Evolutionary conservation across 2,113 vertebrate genomes (phyloP).

Genomic region (Eptesicus fuscus): DNA sequence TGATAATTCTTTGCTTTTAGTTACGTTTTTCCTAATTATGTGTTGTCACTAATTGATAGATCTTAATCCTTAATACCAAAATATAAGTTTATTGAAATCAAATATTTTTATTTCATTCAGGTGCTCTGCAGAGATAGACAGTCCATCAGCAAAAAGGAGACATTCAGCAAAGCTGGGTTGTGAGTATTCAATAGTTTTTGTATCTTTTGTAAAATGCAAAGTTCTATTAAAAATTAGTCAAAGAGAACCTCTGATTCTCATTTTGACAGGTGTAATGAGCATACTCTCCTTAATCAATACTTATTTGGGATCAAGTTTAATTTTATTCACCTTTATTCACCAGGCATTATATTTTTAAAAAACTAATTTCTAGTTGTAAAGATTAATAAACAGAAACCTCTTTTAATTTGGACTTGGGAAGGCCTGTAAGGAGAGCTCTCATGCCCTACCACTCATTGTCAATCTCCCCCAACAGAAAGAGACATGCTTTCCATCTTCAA

Average conservation of each 20-base stretch:
- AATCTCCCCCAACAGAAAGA: background rate
- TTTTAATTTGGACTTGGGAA: background rate
- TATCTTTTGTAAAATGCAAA: conserved; percentile 13
- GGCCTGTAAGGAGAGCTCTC: background rate
- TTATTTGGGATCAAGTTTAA: background rate
- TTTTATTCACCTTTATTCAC: background rate
- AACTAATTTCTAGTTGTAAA: background rate
- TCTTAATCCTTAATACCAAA: conserved; percentile 41
- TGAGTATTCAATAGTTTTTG: background rate
- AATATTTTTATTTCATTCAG: conserved; percentile 35
- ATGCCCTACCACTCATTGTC: background rate
- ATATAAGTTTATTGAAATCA: background rate
- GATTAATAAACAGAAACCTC: background rate
- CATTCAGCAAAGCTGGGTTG: conserved; percentile 2
- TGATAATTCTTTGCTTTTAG: conserved; percentile 5
- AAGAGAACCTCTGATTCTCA: conserved; percentile 9
- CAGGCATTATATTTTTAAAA: background rate
- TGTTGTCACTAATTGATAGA: conserved; percentile 31
- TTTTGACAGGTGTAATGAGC: conserved; percentile 39
- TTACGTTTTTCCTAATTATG: background rate
- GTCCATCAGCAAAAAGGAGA: background rate
- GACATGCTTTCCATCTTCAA: background rate
- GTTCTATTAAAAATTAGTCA: background rate
- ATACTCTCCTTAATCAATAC: background rate
- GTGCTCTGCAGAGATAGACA: background rate